Base-by-base conservation (phyloP, 2,888 invertebrate species). In the Therioaphis trifolii region DNA sequence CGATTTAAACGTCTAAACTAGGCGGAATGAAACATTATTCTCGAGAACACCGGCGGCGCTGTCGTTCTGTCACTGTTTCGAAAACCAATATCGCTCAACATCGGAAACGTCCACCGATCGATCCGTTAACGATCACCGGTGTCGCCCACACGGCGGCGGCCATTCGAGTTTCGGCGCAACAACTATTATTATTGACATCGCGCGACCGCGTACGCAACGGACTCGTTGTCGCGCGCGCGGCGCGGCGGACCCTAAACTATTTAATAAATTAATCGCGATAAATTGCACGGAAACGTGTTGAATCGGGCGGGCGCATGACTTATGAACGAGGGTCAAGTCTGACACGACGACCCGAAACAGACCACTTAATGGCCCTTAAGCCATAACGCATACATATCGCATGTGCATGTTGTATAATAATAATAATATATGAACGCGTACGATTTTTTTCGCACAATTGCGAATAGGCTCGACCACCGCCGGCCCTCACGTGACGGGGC, bases 231-330 rank as follows among this genome's bases (percentile, higher is more conserved):
- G 43, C 24, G 58, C 15, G 9, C 46, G 14, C 61, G 46, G 12
- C 14, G 58, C 24, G n/a, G 18, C 12, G 46, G 29, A 71, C 55
- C 58, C 58, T 21, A 43, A 79, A 79, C 69, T 69, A 69, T 79
- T 79, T 78, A 68, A 78, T 78, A 78, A 78, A 78, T 78, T 68
- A 68, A 55, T 68, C 40, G 46, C 43, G 21, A 71, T 79, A 58
- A 79, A 79, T 79, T 71, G 58, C 43, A 46, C 7, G 58, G 46
- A 11, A 46, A 55, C 79, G 43, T 46, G 49, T 68, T n/a, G n/a
- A 78, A 52, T 78, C 68, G 49, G 66, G 21, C 78, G 11, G 35
- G 49, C 68, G 12, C 71, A 29, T 71, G 69, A 79, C 71, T 69
- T 58, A 79, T 79, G 58, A 43, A 79, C 58, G 55, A 14, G 78